Percentiles rank a stretch among this genome's conserved stretches.
Conservation (phyloP, 2,797 vertebrate species). For the Myripristis jacobus region DNA sequence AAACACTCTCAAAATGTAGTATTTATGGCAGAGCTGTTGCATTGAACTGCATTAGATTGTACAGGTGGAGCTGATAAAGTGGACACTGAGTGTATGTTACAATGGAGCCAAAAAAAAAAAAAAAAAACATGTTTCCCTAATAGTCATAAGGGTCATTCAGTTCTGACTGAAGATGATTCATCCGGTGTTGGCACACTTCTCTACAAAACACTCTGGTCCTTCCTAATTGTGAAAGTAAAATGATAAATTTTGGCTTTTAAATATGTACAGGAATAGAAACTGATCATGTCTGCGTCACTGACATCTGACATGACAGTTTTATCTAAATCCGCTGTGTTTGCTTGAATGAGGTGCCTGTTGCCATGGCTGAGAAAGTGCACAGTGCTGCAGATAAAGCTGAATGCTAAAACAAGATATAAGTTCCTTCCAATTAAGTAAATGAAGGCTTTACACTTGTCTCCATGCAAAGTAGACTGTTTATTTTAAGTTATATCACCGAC, state of each 20-base stretch:
- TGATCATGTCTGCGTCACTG: neutral
- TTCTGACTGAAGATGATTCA: neutral
- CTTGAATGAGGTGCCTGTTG: neutral
- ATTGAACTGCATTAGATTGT: too few species aligned
- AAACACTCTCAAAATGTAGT: too few species aligned
- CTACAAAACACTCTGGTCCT: neutral
- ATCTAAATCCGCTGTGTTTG: slow-evolving; percentile 19
- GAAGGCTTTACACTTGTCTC: too few species aligned
- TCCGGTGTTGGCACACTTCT: neutral
- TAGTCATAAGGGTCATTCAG: neutral
- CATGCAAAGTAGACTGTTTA: too few species aligned
- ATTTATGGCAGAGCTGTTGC: too few species aligned
- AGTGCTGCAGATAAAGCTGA: neutral
- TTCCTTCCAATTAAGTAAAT: too few species aligned
- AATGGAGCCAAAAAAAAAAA: neutral
- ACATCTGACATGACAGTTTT: slow-evolving; percentile 20
- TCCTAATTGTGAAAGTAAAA: neutral
- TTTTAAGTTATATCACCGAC: too few species aligned
- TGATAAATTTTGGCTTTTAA: slow-evolving; percentile 12
- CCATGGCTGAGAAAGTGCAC: neutral
- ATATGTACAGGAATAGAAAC: slow-evolving; percentile 50
- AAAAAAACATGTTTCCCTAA: neutral
- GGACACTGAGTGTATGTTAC: neutral
- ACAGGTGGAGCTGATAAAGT: too few species aligned
- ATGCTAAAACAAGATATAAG: neutral